Conservation (phyloP, 2,888 invertebrate species). For the Exocentrus adspersus region DNA sequence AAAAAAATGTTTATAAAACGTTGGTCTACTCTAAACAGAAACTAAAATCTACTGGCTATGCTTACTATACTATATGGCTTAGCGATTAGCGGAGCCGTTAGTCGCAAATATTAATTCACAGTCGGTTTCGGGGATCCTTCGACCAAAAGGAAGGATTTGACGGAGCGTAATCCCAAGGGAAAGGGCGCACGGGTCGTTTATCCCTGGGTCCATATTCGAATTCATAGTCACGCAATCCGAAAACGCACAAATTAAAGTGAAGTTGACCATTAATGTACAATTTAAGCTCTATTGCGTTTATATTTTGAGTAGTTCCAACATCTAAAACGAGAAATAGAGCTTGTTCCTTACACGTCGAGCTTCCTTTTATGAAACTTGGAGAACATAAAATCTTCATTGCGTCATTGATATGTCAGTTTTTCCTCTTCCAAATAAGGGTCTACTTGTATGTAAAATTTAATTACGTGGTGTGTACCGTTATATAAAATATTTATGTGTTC, state of each 20-base stretch:
- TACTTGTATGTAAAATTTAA: no score
- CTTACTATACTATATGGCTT: neutral
- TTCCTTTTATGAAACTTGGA: no score
- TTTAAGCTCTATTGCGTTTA: neutral
- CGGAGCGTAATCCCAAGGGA: constrained; percentile 22
- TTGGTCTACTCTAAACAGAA: no score
- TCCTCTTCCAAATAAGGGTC: no score
- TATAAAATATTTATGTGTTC: no score
- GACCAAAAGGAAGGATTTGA: constrained; percentile 24
- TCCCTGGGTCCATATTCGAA: constrained; percentile 27
- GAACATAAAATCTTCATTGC: no score
- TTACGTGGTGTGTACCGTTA: no score
- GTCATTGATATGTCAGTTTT: no score
- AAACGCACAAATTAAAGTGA: constrained; percentile 11
- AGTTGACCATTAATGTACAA: neutral
- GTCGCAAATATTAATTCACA: constrained; percentile 34
- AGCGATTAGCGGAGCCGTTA: constrained; percentile 18
- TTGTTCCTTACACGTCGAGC: no score
- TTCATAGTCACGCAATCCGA: constrained; percentile 31
- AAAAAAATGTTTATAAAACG: neutral
- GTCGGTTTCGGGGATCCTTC: constrained; percentile 22
- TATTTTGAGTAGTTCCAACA: neutral
- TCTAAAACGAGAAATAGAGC: no score
- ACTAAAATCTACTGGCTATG: no score
- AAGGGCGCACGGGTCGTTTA: constrained; percentile 11